Base-by-base conservation (phyloP, 2,888 invertebrate species). In the Phalangium opilio region DNA sequence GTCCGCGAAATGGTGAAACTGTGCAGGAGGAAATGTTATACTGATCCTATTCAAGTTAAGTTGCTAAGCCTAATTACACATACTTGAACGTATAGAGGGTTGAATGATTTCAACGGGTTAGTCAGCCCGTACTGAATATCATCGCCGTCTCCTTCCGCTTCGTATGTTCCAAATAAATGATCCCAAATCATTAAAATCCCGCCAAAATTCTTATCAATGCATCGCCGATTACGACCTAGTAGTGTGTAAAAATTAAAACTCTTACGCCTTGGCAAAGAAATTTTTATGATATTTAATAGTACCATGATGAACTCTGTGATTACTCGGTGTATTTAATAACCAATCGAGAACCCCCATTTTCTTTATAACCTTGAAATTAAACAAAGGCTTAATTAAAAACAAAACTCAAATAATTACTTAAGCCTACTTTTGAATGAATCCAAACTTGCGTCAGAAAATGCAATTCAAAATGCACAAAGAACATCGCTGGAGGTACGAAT, bases 111-210 rank as follows among this genome's bases (percentile, higher is more conserved):
- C 54, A 83, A 76, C 63, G 82, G 81, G 62, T 79, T 78, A 2
- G 84, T 83, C 17, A 87, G 71, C 0, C 89, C 89, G 61, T 86
- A 90, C 21, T 84, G 74, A 32, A 86, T 81, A 58, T 83, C 77
- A 57, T 82, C 75, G 47, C 76, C 74, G 3, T 33, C 19, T 18
- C 48, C 50, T 65, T 86, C 85, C 2, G 78, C 74, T 52, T 74
- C 76, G 67, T 85, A 90, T 3, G 86, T 86, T 0, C 83, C 83
- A 59, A 84, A 84, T 11, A 83, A 61, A 44, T 79, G 67, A 60
- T 84, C 84, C 89, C 89, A 91, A 58, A 91, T 75, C 57, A 91
- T 91, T 8, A 90, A 73, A 0, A 84, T 79, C 0, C 87, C 90
- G 0, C 83, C 90, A 61, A 86, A 91, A 70, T 91, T 91, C 62